Evolutionary conservation across 2,113 vertebrate species (phyloP).

Genomic region (Etheostoma cragini): DNA sequence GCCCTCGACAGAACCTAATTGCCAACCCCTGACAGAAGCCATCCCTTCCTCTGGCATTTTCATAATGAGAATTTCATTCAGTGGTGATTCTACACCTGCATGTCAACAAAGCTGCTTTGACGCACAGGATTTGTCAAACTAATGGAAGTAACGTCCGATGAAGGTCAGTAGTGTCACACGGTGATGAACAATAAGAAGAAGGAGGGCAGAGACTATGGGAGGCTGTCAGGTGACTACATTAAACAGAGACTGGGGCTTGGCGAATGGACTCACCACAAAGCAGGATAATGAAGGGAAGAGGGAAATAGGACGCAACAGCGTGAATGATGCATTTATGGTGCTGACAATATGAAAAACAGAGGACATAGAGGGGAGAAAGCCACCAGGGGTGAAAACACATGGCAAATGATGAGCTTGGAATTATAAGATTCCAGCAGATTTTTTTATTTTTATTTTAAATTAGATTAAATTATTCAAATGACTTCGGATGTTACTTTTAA

Average conservation of each 20-base stretch:
- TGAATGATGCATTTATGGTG: constrained; percentile 56
- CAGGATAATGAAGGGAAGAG: constrained; percentile 51
- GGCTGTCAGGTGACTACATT: constrained; percentile 66
- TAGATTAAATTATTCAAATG: constrained; percentile 25
- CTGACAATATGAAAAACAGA: constrained; percentile 53
- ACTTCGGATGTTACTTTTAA: constrained; percentile 9
- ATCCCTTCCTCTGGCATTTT: constrained; percentile 63
- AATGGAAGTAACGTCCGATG: constrained; percentile 76
- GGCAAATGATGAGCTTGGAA: constrained; percentile 26
- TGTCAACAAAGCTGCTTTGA: constrained; percentile 70
- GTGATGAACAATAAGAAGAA: constrained; percentile 73
- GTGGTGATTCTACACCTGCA: constrained; percentile 60
- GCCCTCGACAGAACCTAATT: constrained; percentile 41
- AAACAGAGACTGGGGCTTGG: constrained; percentile 31
- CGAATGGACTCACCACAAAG: constrained; percentile 33
- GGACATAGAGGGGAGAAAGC: neutral
- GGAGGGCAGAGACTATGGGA: constrained; percentile 23
- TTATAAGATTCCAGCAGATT: constrained; percentile 30
- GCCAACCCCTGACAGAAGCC: constrained; percentile 41
- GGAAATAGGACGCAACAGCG: constrained; percentile 30
- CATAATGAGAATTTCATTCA: constrained; percentile 67
- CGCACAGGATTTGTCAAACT: constrained; percentile 79
- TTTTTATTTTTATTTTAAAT: constrained; percentile 6
- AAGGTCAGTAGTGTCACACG: constrained; percentile 79
- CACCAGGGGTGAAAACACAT: neutral